A percentile compares a stretch with the other conserved stretches of the same genome.
Conservation (phyloP, 2,888 invertebrate species). For the Pollenia amentaria region DNA sequence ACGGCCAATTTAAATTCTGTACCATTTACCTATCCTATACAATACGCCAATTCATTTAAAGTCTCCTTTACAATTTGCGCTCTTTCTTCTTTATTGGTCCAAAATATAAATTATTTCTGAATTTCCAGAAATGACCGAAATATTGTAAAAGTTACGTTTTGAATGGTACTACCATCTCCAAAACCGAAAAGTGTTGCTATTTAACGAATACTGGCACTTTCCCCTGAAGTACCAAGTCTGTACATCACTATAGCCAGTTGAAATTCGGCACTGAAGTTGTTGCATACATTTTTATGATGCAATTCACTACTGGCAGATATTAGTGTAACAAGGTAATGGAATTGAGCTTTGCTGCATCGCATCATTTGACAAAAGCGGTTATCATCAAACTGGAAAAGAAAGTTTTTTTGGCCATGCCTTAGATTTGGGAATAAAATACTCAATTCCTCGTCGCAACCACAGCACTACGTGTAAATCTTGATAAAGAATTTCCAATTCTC, state of each 20-base stretch:
- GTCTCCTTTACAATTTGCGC: constrained; percentile 19
- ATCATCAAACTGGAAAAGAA: no score
- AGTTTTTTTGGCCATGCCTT: no score
- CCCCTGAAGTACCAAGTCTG: no score
- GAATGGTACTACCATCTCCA: constrained; percentile 55
- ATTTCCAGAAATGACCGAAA: not conserved
- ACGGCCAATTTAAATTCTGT: constrained; percentile 43
- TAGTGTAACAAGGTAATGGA: not conserved
- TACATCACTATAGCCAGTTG: not conserved
- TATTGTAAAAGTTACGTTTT: not conserved
- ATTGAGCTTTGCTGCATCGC: not conserved
- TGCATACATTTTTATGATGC: not conserved
- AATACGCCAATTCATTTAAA: constrained; percentile 59
- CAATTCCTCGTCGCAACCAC: no score
- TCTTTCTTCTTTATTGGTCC: not conserved
- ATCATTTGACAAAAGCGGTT: no score
- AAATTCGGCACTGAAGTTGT: not conserved
- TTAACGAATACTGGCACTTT: no score
- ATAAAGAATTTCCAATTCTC: no score
- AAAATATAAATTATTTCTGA: not conserved
- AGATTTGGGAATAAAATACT: no score
- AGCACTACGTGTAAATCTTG: no score
- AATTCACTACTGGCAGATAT: not conserved
- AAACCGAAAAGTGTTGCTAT: constrained; percentile 56
- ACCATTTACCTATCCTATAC: constrained; percentile 48